Percentiles rank a stretch among this genome's conserved stretches.
phyloP scores from a whole-genome alignment of 2,797 vertebrate genomes.

The Urocyon cinereoargenteus region DNA sequence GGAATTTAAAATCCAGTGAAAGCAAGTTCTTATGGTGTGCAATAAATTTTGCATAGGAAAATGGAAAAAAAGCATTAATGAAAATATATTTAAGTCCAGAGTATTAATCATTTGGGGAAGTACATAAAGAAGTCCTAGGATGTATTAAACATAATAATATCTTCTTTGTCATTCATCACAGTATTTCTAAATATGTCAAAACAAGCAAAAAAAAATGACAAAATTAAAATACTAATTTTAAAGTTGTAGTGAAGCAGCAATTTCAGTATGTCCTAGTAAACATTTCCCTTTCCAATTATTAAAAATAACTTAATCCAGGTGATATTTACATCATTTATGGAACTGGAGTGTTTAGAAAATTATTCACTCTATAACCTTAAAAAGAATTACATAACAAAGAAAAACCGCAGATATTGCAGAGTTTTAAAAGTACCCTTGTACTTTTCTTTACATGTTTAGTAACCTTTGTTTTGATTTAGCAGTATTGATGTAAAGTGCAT shows the following conservation, averaged over 20 bases:
- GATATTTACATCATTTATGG: slow-evolving; percentile 40
- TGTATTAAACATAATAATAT: not conserved
- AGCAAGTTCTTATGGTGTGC: not conserved
- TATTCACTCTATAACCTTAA: not conserved
- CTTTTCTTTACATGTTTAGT: slow-evolving; percentile 54
- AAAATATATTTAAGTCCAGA: not conserved
- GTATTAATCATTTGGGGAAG: not conserved
- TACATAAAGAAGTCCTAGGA: not conserved
- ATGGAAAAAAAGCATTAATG: not conserved
- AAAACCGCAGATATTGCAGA: not conserved
- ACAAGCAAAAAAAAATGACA: not conserved
- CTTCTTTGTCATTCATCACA: not conserved
- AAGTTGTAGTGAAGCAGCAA: not conserved
- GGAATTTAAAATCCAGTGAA: slow-evolving; percentile 4
- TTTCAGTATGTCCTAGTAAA: slow-evolving; percentile 59
- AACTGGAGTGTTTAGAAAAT: not conserved
- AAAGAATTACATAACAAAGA: not conserved
- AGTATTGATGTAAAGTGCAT: slow-evolving; percentile 74
- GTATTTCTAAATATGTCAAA: not conserved
- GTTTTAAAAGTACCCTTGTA: not conserved
- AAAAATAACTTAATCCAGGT: slow-evolving; percentile 72
- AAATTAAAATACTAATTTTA: not conserved
- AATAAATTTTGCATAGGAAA: not conserved
- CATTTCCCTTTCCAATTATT: slow-evolving; percentile 79
- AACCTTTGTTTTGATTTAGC: slow-evolving; percentile 85